These are phyloP conservation scores for Colletes latitarsis DNA, from an alignment of 1,140 invertebrate species.

Conservation along the genomic window DNA sequence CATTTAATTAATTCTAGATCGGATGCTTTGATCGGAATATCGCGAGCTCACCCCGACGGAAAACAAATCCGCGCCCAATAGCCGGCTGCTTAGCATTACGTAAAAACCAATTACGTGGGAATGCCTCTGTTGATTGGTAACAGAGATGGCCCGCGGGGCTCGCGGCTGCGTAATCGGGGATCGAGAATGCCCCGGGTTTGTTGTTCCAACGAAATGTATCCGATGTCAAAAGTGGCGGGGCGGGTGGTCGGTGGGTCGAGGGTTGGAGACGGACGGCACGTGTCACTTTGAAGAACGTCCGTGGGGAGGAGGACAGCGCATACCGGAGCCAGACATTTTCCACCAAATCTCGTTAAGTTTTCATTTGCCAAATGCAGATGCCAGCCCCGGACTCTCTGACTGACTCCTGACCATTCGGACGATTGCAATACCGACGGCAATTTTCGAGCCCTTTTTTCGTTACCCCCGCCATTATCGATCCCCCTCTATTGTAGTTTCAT, in stretches of 20 bases:
- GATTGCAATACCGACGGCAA: conserved; percentile 29
- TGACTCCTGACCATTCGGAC: conserved; percentile 36
- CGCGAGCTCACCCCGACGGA: conserved; percentile 73
- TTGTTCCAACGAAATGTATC: conserved; percentile 74
- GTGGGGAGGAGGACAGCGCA: conserved; percentile 47
- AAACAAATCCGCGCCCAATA: conserved; percentile 69
- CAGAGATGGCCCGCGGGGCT: conserved; percentile 64
- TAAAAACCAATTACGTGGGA: conserved; percentile 77
- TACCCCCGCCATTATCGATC: not conserved
- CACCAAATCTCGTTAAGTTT: conserved; percentile 68
- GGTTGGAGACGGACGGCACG: conserved; percentile 58
- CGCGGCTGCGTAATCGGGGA: conserved; percentile 52
- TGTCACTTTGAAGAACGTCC: conserved; percentile 75
- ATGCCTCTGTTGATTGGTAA: conserved; percentile 69
- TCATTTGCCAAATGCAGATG: conserved; percentile 67
- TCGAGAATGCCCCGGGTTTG: conserved; percentile 63
- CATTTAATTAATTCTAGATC: conserved; percentile 74
- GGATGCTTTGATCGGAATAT: conserved; percentile 76
- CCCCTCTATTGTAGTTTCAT: too few species aligned
- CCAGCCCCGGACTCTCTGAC: not conserved
- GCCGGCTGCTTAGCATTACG: conserved; percentile 74
- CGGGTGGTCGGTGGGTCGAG: not conserved
- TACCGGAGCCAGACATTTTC: conserved; percentile 57
- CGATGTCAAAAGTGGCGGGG: conserved; percentile 62
- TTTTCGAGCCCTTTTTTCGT: conserved; percentile 33